Evolutionary conservation across 1,140 invertebrate species (phyloP).

Genomic region (Pemphigus obesinymphae): DNA sequence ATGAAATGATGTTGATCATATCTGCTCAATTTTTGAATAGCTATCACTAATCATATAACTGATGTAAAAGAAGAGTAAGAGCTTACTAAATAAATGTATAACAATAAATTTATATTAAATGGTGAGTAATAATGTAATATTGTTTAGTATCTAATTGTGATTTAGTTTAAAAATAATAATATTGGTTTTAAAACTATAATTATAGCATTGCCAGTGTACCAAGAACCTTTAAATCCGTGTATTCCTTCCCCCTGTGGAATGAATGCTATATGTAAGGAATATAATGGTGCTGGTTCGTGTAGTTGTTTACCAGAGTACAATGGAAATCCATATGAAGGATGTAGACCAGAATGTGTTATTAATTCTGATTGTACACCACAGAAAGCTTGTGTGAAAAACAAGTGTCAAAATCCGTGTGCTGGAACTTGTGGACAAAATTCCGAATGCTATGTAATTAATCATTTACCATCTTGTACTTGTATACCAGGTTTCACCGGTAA

Average conservation of each 20-base stretch:
- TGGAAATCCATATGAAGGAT: slow-evolving; percentile 62
- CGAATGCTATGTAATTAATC: slow-evolving; percentile 57
- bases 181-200: background rate
- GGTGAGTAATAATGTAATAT: slow-evolving; percentile 18
- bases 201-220: slow-evolving; percentile 49
- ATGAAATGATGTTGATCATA: slow-evolving; percentile 67
- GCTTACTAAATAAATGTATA: slow-evolving; percentile 41
- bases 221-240: slow-evolving; percentile 52
- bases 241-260: slow-evolving; percentile 60
- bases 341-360: slow-evolving; percentile 65
- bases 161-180: background rate
- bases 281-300: slow-evolving; percentile 58
- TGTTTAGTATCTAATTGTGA: background rate
- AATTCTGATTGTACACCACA: slow-evolving; percentile 64
- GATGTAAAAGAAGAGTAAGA: slow-evolving; percentile 51
- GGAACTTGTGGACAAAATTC: slow-evolving; percentile 56
- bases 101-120: slow-evolving; percentile 19
- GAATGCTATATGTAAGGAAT: slow-evolving; percentile 60
- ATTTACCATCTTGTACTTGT: slow-evolving; percentile 58
- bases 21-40: slow-evolving; percentile 58
- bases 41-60: slow-evolving; percentile 52
- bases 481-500: slow-evolving; percentile 52
- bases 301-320: slow-evolving; percentile 60
- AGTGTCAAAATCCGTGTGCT: slow-evolving; percentile 64
- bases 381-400: slow-evolving; percentile 63